Conservation (phyloP, 2,888 invertebrate species). For the Caenorhabditis afra region DNA sequence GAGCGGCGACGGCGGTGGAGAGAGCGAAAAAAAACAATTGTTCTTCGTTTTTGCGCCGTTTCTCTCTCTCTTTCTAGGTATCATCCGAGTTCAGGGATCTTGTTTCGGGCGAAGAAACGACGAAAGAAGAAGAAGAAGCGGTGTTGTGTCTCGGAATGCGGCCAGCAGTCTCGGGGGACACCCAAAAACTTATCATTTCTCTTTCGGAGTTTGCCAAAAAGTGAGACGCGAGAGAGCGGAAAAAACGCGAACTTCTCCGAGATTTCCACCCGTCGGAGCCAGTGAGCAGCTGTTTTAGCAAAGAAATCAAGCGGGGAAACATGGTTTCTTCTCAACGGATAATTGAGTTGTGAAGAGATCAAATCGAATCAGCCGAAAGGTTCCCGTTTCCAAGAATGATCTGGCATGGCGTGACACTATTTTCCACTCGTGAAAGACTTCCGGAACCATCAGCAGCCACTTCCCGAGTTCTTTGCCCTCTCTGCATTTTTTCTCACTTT, state of each 20-base stretch:
- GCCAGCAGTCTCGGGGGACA: constrained; percentile 35
- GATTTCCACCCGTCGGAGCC: too few relatives aligned
- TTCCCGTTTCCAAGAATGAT: too few relatives aligned
- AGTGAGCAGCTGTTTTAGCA: neutral
- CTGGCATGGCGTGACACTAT: neutral
- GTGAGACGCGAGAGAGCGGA: constrained; percentile 15
- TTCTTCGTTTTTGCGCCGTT: constrained; percentile 28
- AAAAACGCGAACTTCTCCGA: neutral
- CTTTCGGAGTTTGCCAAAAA: constrained; percentile 19
- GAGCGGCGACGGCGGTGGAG: neutral
- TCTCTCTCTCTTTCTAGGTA: constrained; percentile 24
- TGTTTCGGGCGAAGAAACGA: too few relatives aligned
- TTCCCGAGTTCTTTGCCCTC: constrained; percentile 28
- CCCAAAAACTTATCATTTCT: constrained; percentile 56
- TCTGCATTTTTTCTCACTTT: constrained; percentile 25
- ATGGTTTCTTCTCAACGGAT: constrained; percentile 1
- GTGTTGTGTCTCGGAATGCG: constrained; percentile 12
- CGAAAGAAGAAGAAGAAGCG: constrained; percentile 13
- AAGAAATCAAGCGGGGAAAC: neutral
- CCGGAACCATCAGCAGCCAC: neutral
- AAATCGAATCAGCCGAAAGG: neutral
- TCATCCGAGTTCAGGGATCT: constrained; percentile 18
- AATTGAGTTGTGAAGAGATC: constrained; percentile 15
- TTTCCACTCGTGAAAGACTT: too few relatives aligned
- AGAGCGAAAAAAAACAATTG: constrained; percentile 31